phyloP scores from a whole-genome alignment of 2,888 invertebrate species.

The Diadromus collaris region DNA sequence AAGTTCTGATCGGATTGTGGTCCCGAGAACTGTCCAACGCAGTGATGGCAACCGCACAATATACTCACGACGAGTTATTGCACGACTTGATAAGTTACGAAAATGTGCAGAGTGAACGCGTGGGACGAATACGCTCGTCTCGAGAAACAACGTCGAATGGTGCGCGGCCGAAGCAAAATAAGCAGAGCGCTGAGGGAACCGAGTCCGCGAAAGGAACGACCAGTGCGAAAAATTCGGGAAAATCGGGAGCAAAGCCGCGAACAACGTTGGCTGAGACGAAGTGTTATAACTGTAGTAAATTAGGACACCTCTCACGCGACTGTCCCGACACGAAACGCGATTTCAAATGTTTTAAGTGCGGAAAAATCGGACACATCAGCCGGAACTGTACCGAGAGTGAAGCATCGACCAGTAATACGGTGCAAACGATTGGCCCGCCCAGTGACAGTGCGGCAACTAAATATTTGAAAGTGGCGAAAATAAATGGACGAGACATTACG shows the following conservation, averaged over 20 bases:
- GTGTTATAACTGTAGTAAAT: neutral
- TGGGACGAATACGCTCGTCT: neutral
- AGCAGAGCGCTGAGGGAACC: neutral
- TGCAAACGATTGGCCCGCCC: neutral
- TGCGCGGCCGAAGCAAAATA: neutral
- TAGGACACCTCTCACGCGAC: constrained; percentile 6
- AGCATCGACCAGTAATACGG: neutral
- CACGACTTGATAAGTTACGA: constrained; percentile 14
- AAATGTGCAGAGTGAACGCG: neutral
- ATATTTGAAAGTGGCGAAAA: constrained; percentile 9
- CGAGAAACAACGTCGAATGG: neutral
- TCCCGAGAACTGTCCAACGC: neutral
- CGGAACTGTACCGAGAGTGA: constrained; percentile 1
- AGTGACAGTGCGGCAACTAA: constrained; percentile 1
- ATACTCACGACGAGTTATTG: neutral
- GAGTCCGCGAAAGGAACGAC: neutral
- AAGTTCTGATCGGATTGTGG: neutral
- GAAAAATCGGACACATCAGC: constrained; percentile 1
- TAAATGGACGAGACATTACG: constrained; percentile 1
- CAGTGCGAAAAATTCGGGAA: neutral
- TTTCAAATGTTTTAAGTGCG: neutral
- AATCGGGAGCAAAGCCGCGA: too few species aligned
- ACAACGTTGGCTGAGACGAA: neutral
- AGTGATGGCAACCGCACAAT: neutral
- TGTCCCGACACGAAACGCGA: constrained; percentile 9